phyloP scores from a whole-genome alignment of 1,140 invertebrate species.

The Medauroidea extradentata region DNA sequence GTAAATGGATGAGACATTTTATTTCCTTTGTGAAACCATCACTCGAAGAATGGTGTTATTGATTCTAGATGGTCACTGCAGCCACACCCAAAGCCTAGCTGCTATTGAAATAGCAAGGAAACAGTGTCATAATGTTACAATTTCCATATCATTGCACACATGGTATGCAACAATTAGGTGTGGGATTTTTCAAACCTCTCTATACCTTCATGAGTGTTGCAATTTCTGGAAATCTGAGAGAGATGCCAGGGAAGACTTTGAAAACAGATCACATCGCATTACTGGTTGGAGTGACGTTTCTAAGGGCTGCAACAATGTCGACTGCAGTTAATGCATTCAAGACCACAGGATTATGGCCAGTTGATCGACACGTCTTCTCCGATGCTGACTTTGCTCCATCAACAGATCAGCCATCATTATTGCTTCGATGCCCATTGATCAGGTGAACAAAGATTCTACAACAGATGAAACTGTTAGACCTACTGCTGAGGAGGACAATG shows the following conservation, averaged over 20 bases:
- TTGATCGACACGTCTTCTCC: conserved; percentile 36
- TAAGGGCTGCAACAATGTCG: conserved; percentile 33
- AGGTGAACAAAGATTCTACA: too few species aligned
- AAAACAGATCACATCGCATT: conserved; percentile 26
- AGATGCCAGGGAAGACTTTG: conserved; percentile 9
- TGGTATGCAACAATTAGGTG: conserved; percentile 41
- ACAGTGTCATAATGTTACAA: background rate
- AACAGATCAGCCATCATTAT: background rate
- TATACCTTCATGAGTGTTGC: too few species aligned
- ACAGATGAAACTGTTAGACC: too few species aligned
- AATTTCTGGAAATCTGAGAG: conserved; percentile 22
- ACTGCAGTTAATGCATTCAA: conserved; percentile 39
- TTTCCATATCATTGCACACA: conserved; percentile 35
- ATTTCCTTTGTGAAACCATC: conserved; percentile 21
- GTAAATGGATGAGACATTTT: conserved; percentile 23
- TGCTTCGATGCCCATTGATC: too few species aligned
- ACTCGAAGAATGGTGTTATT: conserved; percentile 27
- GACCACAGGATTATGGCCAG: conserved; percentile 37
- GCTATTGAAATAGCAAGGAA: conserved; percentile 1
- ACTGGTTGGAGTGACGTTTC: conserved; percentile 21
- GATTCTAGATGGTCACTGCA: conserved; percentile 29
- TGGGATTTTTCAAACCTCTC: conserved; percentile 29
- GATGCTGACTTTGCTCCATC: conserved; percentile 33
- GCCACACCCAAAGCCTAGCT: conserved; percentile 16
- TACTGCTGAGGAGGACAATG: too few species aligned